A percentile compares a stretch with the other conserved stretches of the same genome.
phyloP scores from a whole-genome alignment of 37 sponge, comb jelly and placozoan genomes.

The Chondrosia reniformis region DNA sequence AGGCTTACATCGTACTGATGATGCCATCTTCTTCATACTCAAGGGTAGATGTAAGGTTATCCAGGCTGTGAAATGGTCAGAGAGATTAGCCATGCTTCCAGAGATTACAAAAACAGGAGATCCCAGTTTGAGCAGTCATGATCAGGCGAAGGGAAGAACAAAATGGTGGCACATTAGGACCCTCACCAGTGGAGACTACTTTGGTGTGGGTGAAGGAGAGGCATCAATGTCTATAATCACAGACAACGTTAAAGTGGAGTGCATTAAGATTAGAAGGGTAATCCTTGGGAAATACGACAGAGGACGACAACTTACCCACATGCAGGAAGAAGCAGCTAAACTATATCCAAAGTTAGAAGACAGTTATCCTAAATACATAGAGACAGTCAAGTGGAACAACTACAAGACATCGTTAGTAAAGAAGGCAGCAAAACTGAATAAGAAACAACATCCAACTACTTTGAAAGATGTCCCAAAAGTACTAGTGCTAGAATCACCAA shows the following conservation, averaged over 20 bases:
- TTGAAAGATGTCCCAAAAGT: conserved; percentile 13
- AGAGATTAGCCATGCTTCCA: background rate
- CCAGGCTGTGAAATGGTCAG: conserved; percentile 32
- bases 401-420: conserved; percentile 58
- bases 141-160: background rate
- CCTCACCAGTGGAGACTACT: conserved; percentile 66
- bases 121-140: background rate
- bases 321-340: conserved; percentile 22
- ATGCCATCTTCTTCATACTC: conserved; percentile 37
- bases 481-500: background rate
- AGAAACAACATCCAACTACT: background rate
- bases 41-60: conserved; percentile 61
- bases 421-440: conserved; percentile 30
- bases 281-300: conserved; percentile 40
- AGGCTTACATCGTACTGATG: conserved; percentile 35
- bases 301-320: conserved; percentile 12
- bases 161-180: conserved; percentile 56
- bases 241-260: conserved; percentile 29
- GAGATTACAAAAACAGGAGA: background rate
- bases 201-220: conserved; percentile 77
- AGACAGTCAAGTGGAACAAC: conserved; percentile 48
- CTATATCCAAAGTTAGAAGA: conserved; percentile 30
- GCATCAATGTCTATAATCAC: conserved; percentile 29
- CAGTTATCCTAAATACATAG: conserved; percentile 45
- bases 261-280: conserved; percentile 37